A percentile compares a stretch with the other conserved stretches of the same genome.
phyloP scores from a whole-genome alignment of 2,797 vertebrate genomes.

The Pteronotus mesoamericanus region DNA sequence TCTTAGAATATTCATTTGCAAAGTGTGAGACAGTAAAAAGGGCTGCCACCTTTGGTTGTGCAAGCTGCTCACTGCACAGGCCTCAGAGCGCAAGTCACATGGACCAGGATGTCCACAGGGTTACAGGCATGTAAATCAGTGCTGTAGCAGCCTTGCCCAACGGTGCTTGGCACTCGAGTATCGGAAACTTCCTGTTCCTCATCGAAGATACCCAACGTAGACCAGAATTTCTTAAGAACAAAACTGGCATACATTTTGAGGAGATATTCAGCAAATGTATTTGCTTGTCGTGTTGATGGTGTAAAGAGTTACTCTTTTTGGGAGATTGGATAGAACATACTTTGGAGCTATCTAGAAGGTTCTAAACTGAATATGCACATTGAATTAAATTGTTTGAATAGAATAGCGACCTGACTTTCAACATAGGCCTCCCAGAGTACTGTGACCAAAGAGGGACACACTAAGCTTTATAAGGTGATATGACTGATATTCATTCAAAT shows the following conservation, averaged over 20 bases:
- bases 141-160: neutral
- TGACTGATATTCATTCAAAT: neutral
- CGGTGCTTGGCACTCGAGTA: neutral
- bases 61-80: neutral
- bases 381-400: neutral
- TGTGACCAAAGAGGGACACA: neutral
- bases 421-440: neutral
- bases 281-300: neutral
- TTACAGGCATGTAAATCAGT: neutral
- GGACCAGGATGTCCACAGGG: neutral
- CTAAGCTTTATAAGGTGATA: neutral
- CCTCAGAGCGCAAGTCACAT: neutral
- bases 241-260: neutral
- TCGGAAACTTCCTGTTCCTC: neutral
- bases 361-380: neutral
- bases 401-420: neutral
- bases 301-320: neutral
- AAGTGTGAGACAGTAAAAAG: neutral
- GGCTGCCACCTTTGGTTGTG: neutral
- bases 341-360: neutral
- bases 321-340: neutral
- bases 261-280: neutral
- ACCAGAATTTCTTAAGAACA: neutral
- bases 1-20: neutral
- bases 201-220: neutral